These are phyloP conservation scores for Microchrysa polita DNA, from an alignment of 2,888 invertebrate species.

Conservation along the genomic window DNA sequence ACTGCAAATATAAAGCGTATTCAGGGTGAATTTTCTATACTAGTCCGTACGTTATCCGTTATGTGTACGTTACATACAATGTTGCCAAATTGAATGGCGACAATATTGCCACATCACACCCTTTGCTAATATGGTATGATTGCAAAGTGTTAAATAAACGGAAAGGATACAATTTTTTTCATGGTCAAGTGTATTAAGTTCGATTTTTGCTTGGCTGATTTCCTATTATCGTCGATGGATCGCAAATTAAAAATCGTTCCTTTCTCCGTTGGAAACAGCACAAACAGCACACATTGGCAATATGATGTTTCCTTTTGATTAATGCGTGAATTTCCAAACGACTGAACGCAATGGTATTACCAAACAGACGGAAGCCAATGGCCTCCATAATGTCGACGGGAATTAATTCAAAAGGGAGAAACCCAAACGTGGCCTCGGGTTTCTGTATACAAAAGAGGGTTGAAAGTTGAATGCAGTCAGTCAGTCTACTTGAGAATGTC, in stretches of 20 bases:
- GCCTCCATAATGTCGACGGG: background rate
- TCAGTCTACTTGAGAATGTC: slow-evolving; percentile 17
- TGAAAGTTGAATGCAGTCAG: slow-evolving; percentile 1
- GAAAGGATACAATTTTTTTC: no score
- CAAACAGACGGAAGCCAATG: slow-evolving; percentile 19
- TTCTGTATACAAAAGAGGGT: background rate
- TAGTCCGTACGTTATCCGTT: slow-evolving; percentile 4
- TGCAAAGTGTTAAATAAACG: no score
- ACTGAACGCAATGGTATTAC: slow-evolving; percentile 15
- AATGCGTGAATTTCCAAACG: slow-evolving; percentile 33
- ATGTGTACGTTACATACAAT: slow-evolving; percentile 8
- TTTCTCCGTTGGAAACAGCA: background rate
- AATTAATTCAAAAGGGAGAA: slow-evolving; percentile 3
- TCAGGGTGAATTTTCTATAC: slow-evolving; percentile 39
- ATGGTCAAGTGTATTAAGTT: no score
- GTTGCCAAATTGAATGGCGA: slow-evolving; percentile 19
- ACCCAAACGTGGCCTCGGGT: background rate
- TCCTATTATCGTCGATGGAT: slow-evolving; percentile 8
- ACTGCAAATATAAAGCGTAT: slow-evolving; percentile 27
- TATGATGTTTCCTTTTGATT: slow-evolving; percentile 27
- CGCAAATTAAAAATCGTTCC: slow-evolving; percentile 23
- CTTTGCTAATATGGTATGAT: no score
- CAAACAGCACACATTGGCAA: no score
- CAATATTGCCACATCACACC: slow-evolving; percentile 8
- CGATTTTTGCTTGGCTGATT: slow-evolving; percentile 10